These are phyloP conservation scores for Xiphorhynchus erythropygius DNA, from an alignment of 2,797 vertebrate genomes.

Conservation along the genomic window DNA sequence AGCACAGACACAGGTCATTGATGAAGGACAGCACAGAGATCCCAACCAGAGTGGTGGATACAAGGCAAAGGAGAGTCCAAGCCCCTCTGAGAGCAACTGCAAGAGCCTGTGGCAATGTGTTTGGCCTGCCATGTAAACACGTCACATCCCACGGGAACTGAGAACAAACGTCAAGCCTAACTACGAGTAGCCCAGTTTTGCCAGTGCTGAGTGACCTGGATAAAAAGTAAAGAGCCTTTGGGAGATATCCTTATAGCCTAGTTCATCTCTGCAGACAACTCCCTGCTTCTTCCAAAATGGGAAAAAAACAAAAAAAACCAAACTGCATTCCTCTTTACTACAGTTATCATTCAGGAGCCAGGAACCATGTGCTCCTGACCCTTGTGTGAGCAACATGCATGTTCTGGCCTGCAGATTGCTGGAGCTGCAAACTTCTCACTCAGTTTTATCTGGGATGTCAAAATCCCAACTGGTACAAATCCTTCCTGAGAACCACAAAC, in stretches of 20 bases:
- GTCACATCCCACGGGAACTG: not conserved
- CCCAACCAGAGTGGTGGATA: not conserved
- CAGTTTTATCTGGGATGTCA: not conserved
- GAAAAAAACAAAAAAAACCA: not conserved
- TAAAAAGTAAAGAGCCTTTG: not conserved
- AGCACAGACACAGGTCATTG: not conserved
- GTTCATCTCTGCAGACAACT: not conserved
- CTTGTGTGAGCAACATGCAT: not conserved
- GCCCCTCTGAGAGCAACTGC: fast-evolving
- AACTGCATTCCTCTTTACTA: not conserved
- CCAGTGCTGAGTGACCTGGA: not conserved
- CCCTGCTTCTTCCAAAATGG: not conserved
- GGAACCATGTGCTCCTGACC: not conserved
- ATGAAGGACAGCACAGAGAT: not conserved
- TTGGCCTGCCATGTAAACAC: not conserved
- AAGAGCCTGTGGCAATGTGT: not conserved
- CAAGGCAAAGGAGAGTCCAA: not conserved
- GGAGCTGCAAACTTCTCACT: not conserved
- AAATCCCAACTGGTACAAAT: not conserved
- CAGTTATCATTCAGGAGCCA: not conserved
- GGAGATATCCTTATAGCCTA: not conserved
- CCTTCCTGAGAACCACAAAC: not conserved
- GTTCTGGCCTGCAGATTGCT: not conserved
- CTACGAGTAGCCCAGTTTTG: not conserved
- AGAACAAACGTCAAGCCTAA: not conserved